Base-by-base conservation (phyloP, 2,797 vertebrate species). In the Rhyacichthys aspro region DNA sequence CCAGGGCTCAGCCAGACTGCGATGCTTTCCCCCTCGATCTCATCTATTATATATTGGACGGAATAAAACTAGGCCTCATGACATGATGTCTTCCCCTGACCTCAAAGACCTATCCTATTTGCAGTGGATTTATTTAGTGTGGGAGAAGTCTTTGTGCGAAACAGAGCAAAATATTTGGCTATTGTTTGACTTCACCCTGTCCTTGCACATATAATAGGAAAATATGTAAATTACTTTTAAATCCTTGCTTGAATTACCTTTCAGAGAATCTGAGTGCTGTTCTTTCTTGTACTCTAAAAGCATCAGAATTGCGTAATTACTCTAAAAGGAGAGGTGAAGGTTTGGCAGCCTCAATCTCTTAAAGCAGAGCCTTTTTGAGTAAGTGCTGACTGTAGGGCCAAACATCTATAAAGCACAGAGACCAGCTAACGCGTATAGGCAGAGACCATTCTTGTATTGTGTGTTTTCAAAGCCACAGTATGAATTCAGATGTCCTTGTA, bases 271-370 rank as follows among this genome's bases (percentile, higher is more conserved):
- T 74, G 78, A 87, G 79, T 80, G 81, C 82, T 76, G 72, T 59
- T 59, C 68, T 41, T 56, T 67, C 68, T 48, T 58, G 44, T 78
- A 82, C 72, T 67, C 85, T 74, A 74, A 71, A 72, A 69, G 79
- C 80, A 78, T 68, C 72, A 76, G 71, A 82, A 74, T 83, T 86
- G 84, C 74, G 70, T 89, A 90, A 91, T 91, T 87, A 89, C 82
- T 88, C 78, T 86, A 82, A 88, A 89, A 88, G 84, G 73, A 86
- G 70, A 81, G 86, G 84, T 83, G 79, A 83, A 84, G 76, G 85
- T 90, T 84, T 88, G 85, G 82, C 84, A 72, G 81, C 86, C 81
- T 87, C 89, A 85, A 90, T 90, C 87, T 89, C 81, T 85, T 78
- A 79, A 82, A 90, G 87, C 85, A 85, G 78, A 88, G 81, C 76